These are phyloP conservation scores for Eulemur rufifrons DNA, from an alignment of 2,113 vertebrate species.

Conservation along the genomic window DNA sequence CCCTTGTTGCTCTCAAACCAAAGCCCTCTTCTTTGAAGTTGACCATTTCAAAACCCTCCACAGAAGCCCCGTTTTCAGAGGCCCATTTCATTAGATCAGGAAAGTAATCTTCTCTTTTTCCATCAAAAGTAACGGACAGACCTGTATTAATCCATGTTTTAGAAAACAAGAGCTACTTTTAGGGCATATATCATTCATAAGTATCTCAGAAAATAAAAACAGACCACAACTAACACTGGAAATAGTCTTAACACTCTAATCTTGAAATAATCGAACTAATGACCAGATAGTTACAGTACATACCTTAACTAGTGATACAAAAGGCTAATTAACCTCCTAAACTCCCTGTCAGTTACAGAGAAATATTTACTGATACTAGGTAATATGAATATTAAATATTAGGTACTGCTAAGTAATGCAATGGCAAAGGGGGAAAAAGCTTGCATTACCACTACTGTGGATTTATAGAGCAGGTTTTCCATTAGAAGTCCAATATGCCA, in stretches of 20 bases:
- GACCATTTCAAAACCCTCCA: slow-evolving; percentile 92
- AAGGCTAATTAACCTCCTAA: neutral
- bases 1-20: slow-evolving; percentile 93
- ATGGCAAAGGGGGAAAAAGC: neutral
- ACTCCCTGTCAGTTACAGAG: neutral
- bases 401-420: accelerated
- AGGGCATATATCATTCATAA: slow-evolving; percentile 5
- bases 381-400: accelerated
- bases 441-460: neutral
- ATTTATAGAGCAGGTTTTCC: neutral
- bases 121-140: slow-evolving; percentile 94
- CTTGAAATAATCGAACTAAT: neutral
- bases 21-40: slow-evolving; percentile 95
- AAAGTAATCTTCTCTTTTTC: slow-evolving; percentile 95
- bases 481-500: neutral
- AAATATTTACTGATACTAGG: neutral
- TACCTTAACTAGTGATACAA: neutral
- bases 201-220: neutral
- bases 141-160: slow-evolving; percentile 82
- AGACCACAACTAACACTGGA: neutral
- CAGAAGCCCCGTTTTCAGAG: slow-evolving; percentile 91
- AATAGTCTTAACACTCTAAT: neutral
- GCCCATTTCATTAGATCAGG: slow-evolving; percentile 94
- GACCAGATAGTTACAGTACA: neutral
- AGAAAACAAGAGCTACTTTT: slow-evolving; percentile 59